Conservation (phyloP, 2,113 vertebrate species). For the Microtus pennsylvanicus region DNA sequence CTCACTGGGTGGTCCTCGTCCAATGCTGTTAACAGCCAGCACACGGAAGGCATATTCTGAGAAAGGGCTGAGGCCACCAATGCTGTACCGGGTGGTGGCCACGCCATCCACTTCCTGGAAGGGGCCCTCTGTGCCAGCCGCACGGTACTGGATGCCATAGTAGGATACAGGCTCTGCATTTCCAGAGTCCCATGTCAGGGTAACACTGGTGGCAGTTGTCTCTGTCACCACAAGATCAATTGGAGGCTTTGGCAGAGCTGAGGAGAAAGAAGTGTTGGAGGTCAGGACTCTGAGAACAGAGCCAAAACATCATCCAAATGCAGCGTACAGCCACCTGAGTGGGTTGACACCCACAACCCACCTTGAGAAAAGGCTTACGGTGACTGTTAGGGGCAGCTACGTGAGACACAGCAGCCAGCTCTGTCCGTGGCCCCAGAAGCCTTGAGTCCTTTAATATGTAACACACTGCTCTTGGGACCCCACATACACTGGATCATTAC, state of each 20-base stretch:
- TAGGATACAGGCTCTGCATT: conserved; percentile 96
- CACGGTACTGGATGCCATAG: conserved; percentile 96
- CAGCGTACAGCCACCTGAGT: background rate
- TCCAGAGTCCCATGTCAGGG: conserved; percentile 97
- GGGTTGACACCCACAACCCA: background rate
- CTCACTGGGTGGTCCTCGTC: conserved; percentile 93
- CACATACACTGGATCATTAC: background rate
- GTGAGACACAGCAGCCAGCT: background rate
- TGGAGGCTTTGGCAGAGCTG: conserved; percentile 96
- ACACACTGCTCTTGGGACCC: background rate
- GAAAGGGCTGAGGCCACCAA: conserved; percentile 97
- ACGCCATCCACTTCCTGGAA: conserved; percentile 98
- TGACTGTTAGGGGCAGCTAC: background rate
- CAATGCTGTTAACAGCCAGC: conserved; percentile 96
- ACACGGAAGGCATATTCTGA: conserved; percentile 95
- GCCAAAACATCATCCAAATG: conserved; percentile 36
- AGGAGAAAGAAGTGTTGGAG: conserved; percentile 65
- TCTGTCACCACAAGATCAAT: conserved; percentile 94
- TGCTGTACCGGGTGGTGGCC: conserved; percentile 98
- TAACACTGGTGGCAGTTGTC: conserved; percentile 98
- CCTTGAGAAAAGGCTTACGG: background rate
- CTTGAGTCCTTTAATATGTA: background rate
- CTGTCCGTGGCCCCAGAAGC: background rate
- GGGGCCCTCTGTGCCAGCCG: conserved; percentile 90
- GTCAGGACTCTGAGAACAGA: conserved; percentile 72